Evolutionary conservation across 1,140 invertebrate genomes (phyloP), one percentile per base, ranked within the genome.

Genomic region (Neocloeon triangulifer): DNA sequence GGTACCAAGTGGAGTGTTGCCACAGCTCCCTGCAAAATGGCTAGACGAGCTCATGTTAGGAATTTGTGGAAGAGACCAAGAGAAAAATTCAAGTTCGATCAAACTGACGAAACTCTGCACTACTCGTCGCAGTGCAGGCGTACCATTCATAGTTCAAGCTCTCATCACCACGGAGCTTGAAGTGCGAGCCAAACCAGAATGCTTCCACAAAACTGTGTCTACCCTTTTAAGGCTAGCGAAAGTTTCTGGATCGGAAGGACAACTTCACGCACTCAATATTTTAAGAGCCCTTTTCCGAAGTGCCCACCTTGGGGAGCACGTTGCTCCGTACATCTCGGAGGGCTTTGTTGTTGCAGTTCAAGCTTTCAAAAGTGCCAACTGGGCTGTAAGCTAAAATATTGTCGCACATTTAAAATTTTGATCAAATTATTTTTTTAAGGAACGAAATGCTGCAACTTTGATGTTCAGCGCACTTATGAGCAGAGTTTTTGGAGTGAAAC

Each of bases 61-160:
- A n/a, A 65, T 79, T 5, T 51, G 54, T 16, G 49, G 50, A 33
- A 51, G 59, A 33, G 53, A 53, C 36, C 40, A 49, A n/a, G 44
- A 50, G 2, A 52, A 56, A n/a, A n/a, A n/a, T n/a, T n/a, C n/a
- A n/a, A n/a, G n/a, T n/a, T n/a, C n/a, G n/a, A n/a, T n/a, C n/a
- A n/a, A n/a, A n/a, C n/a, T n/a, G n/a, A n/a, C n/a, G 5, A 60
- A 59, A 43, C 54, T 82, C 16, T 86, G 80, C 49, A 59, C 77
- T 1, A 94, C 86, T 0, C 58, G 88, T 25, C 56, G 89, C 40
- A 89, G 84, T 55, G 88, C 84, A 18, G 88, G 88, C 8, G 56
- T 92, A 29, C 85, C 86, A 2, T 91, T 82, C 50, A 77, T 88
- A 61, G 65, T 91, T 38, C 78, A 81, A 68, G 73, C 73, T 2